phyloP scores from a whole-genome alignment of 2,888 invertebrate species.

The Elaeidobius kamerunicus region DNA sequence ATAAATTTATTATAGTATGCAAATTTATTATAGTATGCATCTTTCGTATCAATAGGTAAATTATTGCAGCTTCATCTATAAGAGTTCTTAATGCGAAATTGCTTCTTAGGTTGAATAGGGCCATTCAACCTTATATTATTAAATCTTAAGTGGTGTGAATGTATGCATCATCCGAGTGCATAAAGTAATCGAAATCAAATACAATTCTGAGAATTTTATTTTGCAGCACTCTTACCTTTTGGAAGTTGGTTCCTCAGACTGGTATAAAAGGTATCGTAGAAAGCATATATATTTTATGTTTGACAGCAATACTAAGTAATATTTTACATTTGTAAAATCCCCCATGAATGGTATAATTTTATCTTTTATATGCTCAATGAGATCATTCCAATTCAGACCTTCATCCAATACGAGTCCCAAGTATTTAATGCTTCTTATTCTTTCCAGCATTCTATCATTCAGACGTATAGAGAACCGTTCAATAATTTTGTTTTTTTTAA shows the following conservation, averaged over 20 bases:
- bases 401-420: too few species aligned
- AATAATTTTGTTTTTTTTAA: too few species aligned
- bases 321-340: neutral
- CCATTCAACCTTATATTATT: neutral
- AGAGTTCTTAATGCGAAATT: neutral
- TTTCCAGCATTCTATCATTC: neutral
- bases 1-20: too few species aligned
- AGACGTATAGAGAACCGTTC: too few species aligned
- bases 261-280: too few species aligned
- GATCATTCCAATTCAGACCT: too few species aligned
- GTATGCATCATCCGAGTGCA: too few species aligned
- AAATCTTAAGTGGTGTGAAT: neutral
- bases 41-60: neutral
- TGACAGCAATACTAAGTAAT: neutral
- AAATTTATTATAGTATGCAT: too few species aligned
- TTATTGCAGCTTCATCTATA: neutral
- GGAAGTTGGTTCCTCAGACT: too few species aligned
- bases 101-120: neutral
- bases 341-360: neutral
- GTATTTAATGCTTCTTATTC: too few species aligned
- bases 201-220: neutral
- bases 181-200: neutral
- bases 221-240: too few species aligned
- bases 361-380: neutral
- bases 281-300: neutral